phyloP scores from a whole-genome alignment of 2,888 invertebrate genomes.

The Morpho deidamia region DNA sequence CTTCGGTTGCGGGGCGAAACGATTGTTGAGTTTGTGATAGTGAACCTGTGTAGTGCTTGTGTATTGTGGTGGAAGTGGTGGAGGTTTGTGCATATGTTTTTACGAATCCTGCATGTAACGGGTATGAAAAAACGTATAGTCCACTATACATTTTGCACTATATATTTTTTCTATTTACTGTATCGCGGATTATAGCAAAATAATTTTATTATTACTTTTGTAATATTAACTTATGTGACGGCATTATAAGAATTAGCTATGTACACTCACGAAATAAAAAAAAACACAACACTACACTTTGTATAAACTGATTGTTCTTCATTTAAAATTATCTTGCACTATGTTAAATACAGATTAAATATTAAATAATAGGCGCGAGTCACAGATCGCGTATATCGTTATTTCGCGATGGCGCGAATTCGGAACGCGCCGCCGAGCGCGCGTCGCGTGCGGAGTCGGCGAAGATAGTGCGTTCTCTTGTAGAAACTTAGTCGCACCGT shows the following conservation, averaged over 20 bases:
- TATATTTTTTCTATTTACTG: too few relatives aligned
- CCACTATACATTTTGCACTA: too few relatives aligned
- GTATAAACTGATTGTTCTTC: conserved; percentile 14
- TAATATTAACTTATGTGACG: not conserved
- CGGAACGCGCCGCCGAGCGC: conserved; percentile 54
- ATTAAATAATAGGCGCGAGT: not conserved
- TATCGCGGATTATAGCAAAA: too few relatives aligned
- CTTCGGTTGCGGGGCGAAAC: too few relatives aligned
- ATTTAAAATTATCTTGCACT: conserved; percentile 10
- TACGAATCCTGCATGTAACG: too few relatives aligned
- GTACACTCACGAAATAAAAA: conserved; percentile 17
- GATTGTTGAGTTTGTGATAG: too few relatives aligned
- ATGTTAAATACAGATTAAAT: conserved; percentile 8
- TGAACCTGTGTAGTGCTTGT: too few relatives aligned
- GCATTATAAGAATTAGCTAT: conserved; percentile 21
- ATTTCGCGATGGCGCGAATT: conserved; percentile 57
- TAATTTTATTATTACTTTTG: too few relatives aligned
- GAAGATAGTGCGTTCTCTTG: conserved; percentile 43
- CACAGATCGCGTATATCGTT: conserved; percentile 16
- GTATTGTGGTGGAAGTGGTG: too few relatives aligned
- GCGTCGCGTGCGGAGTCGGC: conserved; percentile 62
- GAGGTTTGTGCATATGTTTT: too few relatives aligned
- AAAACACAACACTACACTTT: conserved; percentile 25
- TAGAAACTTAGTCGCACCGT: conserved; percentile 6
- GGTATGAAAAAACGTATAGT: too few relatives aligned